These are phyloP conservation scores for Imbricaverruca yamaguchii DNA, from an alignment of 2,888 invertebrate genomes.

Conservation along the genomic window DNA sequence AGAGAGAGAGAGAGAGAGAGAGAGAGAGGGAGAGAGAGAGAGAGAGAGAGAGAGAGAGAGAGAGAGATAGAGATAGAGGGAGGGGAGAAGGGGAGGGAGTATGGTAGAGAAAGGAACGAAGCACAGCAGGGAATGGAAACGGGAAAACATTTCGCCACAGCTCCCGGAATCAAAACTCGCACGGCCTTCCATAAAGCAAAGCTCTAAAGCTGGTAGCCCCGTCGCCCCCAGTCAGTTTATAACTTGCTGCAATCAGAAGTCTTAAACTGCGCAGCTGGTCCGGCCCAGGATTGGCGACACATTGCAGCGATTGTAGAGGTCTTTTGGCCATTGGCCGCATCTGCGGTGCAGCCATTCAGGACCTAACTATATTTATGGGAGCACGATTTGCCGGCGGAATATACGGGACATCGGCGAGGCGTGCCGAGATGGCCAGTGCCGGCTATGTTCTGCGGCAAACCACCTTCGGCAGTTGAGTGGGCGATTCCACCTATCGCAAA, in stretches of 20 bases:
- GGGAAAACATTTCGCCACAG: neutral
- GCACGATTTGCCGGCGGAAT: no score
- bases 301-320: neutral
- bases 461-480: no score
- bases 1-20: no score
- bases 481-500: no score
- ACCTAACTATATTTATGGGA: neutral
- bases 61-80: no score
- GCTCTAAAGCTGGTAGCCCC: neutral
- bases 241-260: slow-evolving; percentile 11
- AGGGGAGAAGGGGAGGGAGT: neutral
- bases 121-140: neutral
- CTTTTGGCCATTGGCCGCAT: neutral
- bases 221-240: neutral
- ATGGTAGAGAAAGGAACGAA: neutral
- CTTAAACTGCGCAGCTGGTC: neutral
- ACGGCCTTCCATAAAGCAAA: neutral
- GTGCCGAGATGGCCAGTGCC: no score
- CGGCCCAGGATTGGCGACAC: neutral
- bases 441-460: no score
- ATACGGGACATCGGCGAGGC: no score
- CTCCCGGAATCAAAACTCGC: neutral
- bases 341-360: neutral
- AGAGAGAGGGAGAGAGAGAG: neutral
- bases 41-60: neutral